Evolutionary conservation across 2,113 vertebrate species (phyloP), one percentile per base, ranked within the genome.

Genomic region (Anseranas semipalmata): DNA sequence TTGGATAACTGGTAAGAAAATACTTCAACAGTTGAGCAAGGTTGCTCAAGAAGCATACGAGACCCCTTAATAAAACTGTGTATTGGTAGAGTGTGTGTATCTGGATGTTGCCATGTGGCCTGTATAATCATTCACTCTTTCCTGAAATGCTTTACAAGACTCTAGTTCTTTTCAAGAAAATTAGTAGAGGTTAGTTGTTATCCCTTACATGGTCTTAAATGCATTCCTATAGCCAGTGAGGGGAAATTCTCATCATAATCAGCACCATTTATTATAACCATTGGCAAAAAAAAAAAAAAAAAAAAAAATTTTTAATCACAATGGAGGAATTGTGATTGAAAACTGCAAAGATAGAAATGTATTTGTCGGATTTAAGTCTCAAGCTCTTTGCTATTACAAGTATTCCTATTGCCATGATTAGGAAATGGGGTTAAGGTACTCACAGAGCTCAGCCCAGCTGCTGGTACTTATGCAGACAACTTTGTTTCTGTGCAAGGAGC

Each of bases 391-490:
- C 17, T 48, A 2, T 53, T n/a, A 24, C 33, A 52, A 21, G 7
- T 55, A 5, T 41, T 80, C 18, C 48, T 52, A 41, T 65, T 65
- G 7, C 53, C 28, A 35, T 68, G 46, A 25, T 79, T 28, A 66
- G 70, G 41, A 82, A 18, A 9, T 0, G 27, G 41, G 55, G 14
- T 18, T 45, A 9, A 43, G 45, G 33, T 35, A 60, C 10, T 46
- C 35, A 16, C 32, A 81, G 43, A 41, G 17, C 33, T 66, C 48
- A 65, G 39, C 72, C 81, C 41, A 27, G 53, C 14, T 60, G 18
- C 27, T 77, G 41, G 24, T 70, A 10, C 5, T 65, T 19, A 0
- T 0, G 5, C 41, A 46, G 13, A n/a, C 3, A 35, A 3, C 30
- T 56, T 68, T 17, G 3, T 78, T 77, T 56, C 27, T 8, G 1